These are phyloP conservation scores for Paramormyrops hopkinsi DNA, from an alignment of 2,797 vertebrate species.

Conservation along the genomic window DNA sequence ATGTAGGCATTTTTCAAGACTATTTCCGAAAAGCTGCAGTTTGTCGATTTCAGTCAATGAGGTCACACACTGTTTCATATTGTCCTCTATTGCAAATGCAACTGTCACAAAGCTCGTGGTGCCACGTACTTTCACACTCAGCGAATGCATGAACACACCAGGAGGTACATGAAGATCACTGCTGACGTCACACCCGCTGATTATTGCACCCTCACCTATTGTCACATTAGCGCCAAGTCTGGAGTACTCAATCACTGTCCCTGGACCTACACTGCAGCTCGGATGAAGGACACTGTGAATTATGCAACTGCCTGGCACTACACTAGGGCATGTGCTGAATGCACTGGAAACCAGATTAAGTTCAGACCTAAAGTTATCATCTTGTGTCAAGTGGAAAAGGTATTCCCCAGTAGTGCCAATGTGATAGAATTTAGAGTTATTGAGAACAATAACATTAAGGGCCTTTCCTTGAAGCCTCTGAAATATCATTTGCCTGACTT, in stretches of 20 bases:
- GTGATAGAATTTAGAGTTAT: constrained; percentile 91
- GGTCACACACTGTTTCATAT: constrained; percentile 66
- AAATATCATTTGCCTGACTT: constrained; percentile 72
- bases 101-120: constrained; percentile 64
- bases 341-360: constrained; percentile 67
- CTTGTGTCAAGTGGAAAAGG: constrained; percentile 72
- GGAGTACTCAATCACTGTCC: constrained; percentile 78
- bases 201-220: constrained; percentile 64
- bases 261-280: constrained; percentile 54
- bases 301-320: constrained; percentile 32
- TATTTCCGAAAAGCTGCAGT: constrained; percentile 63
- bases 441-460: constrained; percentile 76
- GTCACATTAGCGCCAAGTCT: constrained; percentile 65
- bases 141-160: constrained; percentile 70
- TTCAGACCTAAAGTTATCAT: constrained; percentile 63
- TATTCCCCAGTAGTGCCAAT: constrained; percentile 83
- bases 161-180: constrained; percentile 58
- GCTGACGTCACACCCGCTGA: constrained; percentile 69
- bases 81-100: constrained; percentile 65
- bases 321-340: constrained; percentile 57
- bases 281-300: constrained; percentile 72
- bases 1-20: constrained; percentile 61
- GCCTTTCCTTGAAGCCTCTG: constrained; percentile 67
- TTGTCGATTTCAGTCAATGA: constrained; percentile 43
- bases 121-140: constrained; percentile 58